Base-by-base conservation (phyloP, 30 jellyfish, hydroid and myxozoan genomes). In the Sanderia malayensis region DNA sequence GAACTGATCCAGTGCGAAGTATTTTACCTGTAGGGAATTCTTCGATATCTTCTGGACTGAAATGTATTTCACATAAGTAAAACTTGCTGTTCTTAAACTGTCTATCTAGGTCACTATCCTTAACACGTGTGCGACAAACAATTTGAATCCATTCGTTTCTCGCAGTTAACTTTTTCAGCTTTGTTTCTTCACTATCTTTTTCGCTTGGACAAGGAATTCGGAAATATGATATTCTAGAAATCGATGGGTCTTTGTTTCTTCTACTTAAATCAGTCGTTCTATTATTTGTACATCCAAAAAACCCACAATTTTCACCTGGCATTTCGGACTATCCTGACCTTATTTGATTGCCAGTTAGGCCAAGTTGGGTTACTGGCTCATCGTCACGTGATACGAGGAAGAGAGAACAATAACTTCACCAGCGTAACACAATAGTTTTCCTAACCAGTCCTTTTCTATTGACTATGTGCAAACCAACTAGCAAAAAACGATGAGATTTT, bases 261-360 rank as follows among this genome's bases (percentile, higher is more conserved):
- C n/a, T n/a, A n/a, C n/a, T n/a, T n/a, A n/a, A n/a, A n/a, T n/a
- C n/a, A n/a, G n/a, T n/a, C n/a, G n/a, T n/a, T n/a, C n/a, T n/a
- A n/a, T 31, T 60, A 31, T 60, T 60, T 2, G 4, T 10, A 22
- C 72, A 60, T 10, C 49, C 19, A 9, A 60, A 22, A 52, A 60
- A 60, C 19, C 72, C 52, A 7, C 72, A 60, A 60, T 60, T 60
- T 22, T 60, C 55, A 3, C 72, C 72, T 60, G 72, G 72, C 72
- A 60, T 60, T n/a, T n/a, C n/a, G n/a, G n/a, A n/a, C n/a, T n/a
- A n/a, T n/a, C n/a, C n/a, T n/a, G n/a, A n/a, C n/a, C n/a, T n/a
- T n/a, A n/a, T n/a, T n/a, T n/a, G n/a, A n/a, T n/a, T n/a, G n/a
- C n/a, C n/a, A n/a, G n/a, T n/a, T n/a, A n/a, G n/a, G n/a, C n/a